phyloP scores from a whole-genome alignment of 2,113 vertebrate genomes.

The Typhlomys cinereus region DNA sequence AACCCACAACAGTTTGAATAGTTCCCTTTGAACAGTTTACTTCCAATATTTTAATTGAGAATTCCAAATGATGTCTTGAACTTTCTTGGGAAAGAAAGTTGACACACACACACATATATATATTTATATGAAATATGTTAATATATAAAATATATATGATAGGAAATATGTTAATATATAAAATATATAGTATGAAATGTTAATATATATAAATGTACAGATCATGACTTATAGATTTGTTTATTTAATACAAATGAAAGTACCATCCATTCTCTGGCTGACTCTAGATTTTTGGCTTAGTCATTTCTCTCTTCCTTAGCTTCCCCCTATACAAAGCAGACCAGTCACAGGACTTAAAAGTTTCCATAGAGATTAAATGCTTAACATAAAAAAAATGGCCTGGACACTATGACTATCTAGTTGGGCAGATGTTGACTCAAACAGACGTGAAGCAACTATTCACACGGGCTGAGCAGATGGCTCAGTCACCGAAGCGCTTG shows the following conservation, averaged over 20 bases:
- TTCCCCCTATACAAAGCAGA: slow-evolving; percentile 30
- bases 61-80: slow-evolving; percentile 51
- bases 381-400: neutral
- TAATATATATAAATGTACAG: neutral
- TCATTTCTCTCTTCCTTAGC: slow-evolving; percentile 12
- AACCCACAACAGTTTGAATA: slow-evolving; percentile 63
- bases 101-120: no score
- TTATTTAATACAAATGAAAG: slow-evolving; percentile 40
- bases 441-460: no score
- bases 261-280: neutral
- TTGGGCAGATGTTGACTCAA: neutral
- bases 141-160: no score
- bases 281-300: neutral
- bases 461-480: neutral
- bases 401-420: neutral
- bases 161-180: no score
- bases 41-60: slow-evolving; percentile 72
- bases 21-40: slow-evolving; percentile 66
- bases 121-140: no score
- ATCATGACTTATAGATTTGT: neutral
- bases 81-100: slow-evolving; percentile 64
- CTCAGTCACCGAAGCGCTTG: neutral
- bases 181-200: no score
- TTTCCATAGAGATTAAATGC: neutral
- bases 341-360: neutral